A percentile compares a stretch with the other conserved stretches of the same genome.
These are phyloP conservation scores for Cathartes aura DNA, from an alignment of 2,113 vertebrate genomes.

Conservation along the genomic window DNA sequence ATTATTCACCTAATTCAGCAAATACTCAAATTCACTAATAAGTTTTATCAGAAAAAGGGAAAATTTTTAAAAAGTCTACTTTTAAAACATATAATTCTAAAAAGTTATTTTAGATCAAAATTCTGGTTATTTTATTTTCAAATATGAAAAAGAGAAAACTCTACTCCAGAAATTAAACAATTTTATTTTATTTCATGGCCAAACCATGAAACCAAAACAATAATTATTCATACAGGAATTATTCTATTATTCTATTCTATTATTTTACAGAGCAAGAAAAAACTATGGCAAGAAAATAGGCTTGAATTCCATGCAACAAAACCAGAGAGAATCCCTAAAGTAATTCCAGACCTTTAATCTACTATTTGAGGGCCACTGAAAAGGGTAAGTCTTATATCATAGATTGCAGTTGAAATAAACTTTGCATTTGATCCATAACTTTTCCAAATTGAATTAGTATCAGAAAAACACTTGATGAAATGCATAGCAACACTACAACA, in stretches of 20 bases:
- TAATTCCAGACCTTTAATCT: neutral
- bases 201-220: neutral
- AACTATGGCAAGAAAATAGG: neutral
- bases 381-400: neutral
- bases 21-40: neutral
- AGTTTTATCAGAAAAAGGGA: neutral
- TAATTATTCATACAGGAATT: neutral
- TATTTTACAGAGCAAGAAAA: neutral
- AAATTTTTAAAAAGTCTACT: neutral
- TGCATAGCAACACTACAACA: neutral
- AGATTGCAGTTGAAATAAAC: neutral
- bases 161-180: neutral
- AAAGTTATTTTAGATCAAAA: neutral
- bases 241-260: neutral
- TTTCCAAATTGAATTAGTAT: neutral
- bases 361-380: neutral
- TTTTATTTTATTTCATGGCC: neutral
- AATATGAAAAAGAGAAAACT: neutral
- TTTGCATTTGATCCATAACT: neutral
- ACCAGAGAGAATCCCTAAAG: neutral
- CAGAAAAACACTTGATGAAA: neutral
- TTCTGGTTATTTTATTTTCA: neutral
- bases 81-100: neutral
- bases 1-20: neutral
- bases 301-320: neutral